Conservation (phyloP, 2,113 vertebrate species). For the Rostratula benghalensis region DNA sequence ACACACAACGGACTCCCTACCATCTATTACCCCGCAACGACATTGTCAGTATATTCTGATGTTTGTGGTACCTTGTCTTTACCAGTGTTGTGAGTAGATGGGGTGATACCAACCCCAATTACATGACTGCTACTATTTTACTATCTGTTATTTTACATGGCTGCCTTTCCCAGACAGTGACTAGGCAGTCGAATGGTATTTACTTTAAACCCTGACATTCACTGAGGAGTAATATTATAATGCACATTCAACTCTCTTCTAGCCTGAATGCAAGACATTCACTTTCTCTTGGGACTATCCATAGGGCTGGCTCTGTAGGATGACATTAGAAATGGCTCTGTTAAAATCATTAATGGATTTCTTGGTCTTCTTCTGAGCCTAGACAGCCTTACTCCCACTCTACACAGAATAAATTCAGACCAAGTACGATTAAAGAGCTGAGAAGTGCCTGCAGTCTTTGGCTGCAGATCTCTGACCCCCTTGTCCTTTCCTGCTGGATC, state of each 20-base stretch:
- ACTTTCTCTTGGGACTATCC: background rate
- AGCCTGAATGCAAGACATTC: background rate
- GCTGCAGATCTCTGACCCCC: background rate
- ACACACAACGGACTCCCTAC: background rate
- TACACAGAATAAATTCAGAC: background rate
- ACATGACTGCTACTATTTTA: background rate
- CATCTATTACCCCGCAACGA: background rate
- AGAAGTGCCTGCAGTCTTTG: background rate
- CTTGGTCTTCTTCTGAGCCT: background rate
- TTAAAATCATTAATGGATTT: constrained; percentile 6
- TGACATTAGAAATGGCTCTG: background rate
- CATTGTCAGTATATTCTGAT: background rate
- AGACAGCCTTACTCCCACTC: background rate
- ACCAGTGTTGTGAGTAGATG: background rate
- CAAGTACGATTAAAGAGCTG: background rate
- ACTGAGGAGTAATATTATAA: background rate
- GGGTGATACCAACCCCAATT: background rate
- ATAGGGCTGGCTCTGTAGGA: background rate
- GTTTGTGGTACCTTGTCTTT: background rate
- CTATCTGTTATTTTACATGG: background rate
- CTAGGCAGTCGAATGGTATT: background rate
- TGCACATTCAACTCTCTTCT: background rate
- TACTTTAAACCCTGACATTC: background rate
- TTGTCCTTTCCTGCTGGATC: background rate
- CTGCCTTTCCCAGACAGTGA: background rate